Evolutionary conservation across 2,888 invertebrate species (phyloP).

Genomic region (Pyrochroa serraticornis): DNA sequence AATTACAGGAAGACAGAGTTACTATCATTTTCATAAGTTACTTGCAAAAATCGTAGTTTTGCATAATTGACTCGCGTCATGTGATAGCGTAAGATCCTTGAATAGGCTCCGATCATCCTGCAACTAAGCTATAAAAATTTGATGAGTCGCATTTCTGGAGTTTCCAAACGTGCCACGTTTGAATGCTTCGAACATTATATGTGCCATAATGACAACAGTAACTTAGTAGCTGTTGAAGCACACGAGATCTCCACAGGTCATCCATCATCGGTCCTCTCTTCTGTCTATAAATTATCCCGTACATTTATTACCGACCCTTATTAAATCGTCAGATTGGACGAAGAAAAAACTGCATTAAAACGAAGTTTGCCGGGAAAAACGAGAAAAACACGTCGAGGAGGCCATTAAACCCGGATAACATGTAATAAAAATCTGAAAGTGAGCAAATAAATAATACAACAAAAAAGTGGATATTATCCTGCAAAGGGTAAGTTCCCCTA

Average conservation of each 20-base stretch:
- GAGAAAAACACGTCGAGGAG: slow-evolving; percentile 19
- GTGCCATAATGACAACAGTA: background rate
- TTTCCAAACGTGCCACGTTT: background rate
- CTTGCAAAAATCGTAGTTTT: no score
- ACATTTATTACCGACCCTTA: slow-evolving; percentile 7
- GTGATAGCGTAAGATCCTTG: no score
- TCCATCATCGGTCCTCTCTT: slow-evolving; percentile 9
- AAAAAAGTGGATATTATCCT: slow-evolving; percentile 31
- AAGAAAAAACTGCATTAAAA: slow-evolving; percentile 17
- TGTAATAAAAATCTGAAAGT: slow-evolving; percentile 39
- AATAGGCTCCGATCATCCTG: no score
- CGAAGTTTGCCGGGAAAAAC: slow-evolving; percentile 8
- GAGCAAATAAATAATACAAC: slow-evolving; percentile 38
- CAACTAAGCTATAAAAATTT: background rate
- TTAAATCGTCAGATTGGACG: slow-evolving; percentile 1
- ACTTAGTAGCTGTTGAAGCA: background rate
- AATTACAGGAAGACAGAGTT: no score
- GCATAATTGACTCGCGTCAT: no score
- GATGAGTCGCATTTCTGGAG: background rate
- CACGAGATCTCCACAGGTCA: background rate
- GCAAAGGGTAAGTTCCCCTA: slow-evolving; percentile 22
- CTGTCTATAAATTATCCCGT: slow-evolving; percentile 5
- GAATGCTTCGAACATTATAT: background rate
- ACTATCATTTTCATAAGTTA: no score
- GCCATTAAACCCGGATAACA: slow-evolving; percentile 32